phyloP scores from a whole-genome alignment of 2,113 vertebrate species.

The Melanotaenia duboulayi region DNA sequence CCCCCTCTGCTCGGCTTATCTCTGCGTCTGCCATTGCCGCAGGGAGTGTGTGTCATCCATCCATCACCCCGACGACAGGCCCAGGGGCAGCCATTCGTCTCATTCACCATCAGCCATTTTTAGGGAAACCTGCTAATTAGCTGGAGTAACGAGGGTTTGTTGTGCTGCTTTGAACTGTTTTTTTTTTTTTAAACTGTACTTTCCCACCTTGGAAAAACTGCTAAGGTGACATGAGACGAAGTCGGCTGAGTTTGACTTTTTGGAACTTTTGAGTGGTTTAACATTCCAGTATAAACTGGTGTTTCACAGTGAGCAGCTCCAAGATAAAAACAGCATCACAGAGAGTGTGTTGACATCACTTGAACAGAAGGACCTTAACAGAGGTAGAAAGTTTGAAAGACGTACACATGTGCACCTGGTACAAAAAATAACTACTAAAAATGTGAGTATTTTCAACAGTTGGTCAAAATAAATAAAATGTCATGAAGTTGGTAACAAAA shows the following conservation, averaged over 20 bases:
- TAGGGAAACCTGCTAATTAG: constrained; percentile 65
- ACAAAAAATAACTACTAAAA: no score
- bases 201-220: constrained; percentile 52
- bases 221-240: constrained; percentile 51
- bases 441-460: no score
- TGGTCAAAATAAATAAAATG: no score
- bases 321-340: no score
- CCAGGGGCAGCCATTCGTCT: constrained; percentile 54
- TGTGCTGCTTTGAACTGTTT: constrained; percentile 67
- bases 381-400: no score
- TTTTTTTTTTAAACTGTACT: constrained; percentile 25
- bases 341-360: no score
- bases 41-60: constrained; percentile 71
- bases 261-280: constrained; percentile 20
- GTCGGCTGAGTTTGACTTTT: constrained; percentile 40
- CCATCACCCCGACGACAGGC: constrained; percentile 58
- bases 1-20: not conserved
- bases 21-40: constrained; percentile 57
- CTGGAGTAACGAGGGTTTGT: constrained; percentile 38
- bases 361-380: no score
- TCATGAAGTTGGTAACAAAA: no score
- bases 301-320: no score
- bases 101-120: constrained; percentile 40
- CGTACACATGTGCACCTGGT: no score
- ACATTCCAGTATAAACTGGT: not conserved